Evolutionary conservation across 2,888 invertebrate species (phyloP), one percentile per base, ranked within the genome.

Genomic region (Drosophila prolongata): DNA sequence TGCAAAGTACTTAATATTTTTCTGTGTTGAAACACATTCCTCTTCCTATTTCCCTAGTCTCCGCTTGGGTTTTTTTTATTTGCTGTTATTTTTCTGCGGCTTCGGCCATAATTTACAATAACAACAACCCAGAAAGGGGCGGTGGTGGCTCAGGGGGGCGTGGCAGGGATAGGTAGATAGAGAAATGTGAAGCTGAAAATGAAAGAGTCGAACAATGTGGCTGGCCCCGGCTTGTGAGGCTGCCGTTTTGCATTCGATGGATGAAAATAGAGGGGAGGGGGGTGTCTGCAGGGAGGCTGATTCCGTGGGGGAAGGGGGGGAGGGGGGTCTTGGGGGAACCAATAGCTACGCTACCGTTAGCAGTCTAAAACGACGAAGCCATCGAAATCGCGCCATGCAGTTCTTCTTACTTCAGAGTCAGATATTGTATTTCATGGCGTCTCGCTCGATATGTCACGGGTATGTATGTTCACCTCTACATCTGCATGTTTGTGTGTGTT

Each of bases 201-300:
- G 87, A 88, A 85, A 85, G 84, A 80, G 87, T 80, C 80, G 76
- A 76, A 88, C 84, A 88, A 86, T 83, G 82, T 78, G 87, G 81
- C 78, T 40, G 54, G 65, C 49, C 49, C 65, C 43, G 42, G 68
- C 67, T 75, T 38, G 66, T 66, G 67, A 34, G 65, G 87, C 73
- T 70, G 71, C 37, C 46, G 66, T 67, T 68, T 44, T 67, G 68
- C 66, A 66, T 66, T 67, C 67, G 66, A 66, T 37, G 53, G 65
- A 53, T 66, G 65, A 66, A 53, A 37, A 35, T 24, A n/a, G 16
- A 5, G 34, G 19, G 42, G 24, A 35, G 30, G 16, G 16, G 16
- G 5, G 3, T 10, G 11, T 34, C 2, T 16, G 30, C 13, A 34
- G 30, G 27, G 6, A 6, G 16, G 52, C n/a, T 8, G 27, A 16